Evolutionary conservation across 2,888 invertebrate species (phyloP).

Genomic region (Rapana venosa): DNA sequence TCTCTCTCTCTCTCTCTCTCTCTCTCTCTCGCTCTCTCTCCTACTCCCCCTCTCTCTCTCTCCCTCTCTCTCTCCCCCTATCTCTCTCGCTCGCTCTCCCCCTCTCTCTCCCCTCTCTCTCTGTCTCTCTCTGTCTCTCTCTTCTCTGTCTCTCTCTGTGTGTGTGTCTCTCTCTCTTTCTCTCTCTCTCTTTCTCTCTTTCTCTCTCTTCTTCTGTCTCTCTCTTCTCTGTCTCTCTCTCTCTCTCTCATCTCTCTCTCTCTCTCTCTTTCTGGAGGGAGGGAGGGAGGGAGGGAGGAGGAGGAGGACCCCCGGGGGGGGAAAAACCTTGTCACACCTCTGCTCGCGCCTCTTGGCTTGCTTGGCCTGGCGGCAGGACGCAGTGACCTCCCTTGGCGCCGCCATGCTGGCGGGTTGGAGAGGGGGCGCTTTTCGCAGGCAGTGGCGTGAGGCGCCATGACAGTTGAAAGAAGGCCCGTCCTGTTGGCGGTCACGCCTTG

Average conservation of each 20-base stretch:
- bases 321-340: neutral
- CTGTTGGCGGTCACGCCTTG: neutral
- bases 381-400: slow-evolving; percentile 7
- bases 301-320: neutral
- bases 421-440: neutral
- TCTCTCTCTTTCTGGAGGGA: too few species aligned
- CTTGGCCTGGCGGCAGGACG: neutral
- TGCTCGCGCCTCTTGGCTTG: neutral
- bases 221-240: neutral
- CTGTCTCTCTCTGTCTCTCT: neutral
- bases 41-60: too few species aligned
- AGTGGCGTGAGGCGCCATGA: neutral
- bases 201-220: neutral
- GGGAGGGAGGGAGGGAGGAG: too few species aligned
- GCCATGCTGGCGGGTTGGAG: neutral
- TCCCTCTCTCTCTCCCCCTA: too few species aligned
- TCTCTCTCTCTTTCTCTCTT: neutral
- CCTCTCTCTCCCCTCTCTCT: neutral
- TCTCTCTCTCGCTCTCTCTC: too few species aligned
- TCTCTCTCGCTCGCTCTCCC: neutral
- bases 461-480: neutral
- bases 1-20: too few species aligned
- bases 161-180: too few species aligned
- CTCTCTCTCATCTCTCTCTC: neutral
- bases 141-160: too few species aligned